phyloP scores from a whole-genome alignment of 1,140 invertebrate species.

The Apis florea region DNA sequence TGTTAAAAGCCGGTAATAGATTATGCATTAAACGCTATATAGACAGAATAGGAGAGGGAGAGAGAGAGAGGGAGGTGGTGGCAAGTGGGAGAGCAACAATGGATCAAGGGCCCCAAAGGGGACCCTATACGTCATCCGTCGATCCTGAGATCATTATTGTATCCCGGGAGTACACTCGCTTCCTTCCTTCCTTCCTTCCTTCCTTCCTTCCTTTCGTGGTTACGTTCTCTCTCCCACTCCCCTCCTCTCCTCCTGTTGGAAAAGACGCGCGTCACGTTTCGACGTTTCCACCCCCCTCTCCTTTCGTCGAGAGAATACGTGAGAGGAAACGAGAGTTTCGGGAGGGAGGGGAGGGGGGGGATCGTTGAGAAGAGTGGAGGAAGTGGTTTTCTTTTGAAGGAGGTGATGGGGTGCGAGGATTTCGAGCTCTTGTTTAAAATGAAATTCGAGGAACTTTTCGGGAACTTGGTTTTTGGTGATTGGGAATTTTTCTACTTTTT shows the following conservation, averaged over 20 bases:
- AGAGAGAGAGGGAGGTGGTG: too few relatives aligned
- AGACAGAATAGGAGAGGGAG: slow-evolving; percentile 72
- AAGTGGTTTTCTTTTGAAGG: too few relatives aligned
- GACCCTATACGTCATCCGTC: slow-evolving; percentile 73
- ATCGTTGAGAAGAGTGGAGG: too few relatives aligned
- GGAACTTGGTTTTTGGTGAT: too few relatives aligned
- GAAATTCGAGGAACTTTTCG: too few relatives aligned
- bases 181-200: slow-evolving; percentile 28
- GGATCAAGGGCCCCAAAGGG: slow-evolving; percentile 71
- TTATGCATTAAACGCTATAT: slow-evolving; percentile 79
- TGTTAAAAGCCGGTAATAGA: slow-evolving; percentile 79
- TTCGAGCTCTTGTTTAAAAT: too few relatives aligned
- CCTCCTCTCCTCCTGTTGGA: neutral
- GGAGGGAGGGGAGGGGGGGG: too few relatives aligned
- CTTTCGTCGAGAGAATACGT: neutral
- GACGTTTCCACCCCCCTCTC: neutral
- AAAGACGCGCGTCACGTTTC: too few relatives aligned
- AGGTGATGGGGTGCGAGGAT: too few relatives aligned
- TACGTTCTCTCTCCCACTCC: neutral
- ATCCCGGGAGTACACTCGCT: slow-evolving; percentile 44
- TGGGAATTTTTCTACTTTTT: too few relatives aligned
- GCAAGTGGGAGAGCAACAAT: slow-evolving; percentile 68
- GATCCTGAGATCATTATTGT: slow-evolving; percentile 65
- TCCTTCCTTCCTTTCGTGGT: neutral
- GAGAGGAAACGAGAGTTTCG: too few relatives aligned